Evolutionary conservation across 2,113 vertebrate genomes (phyloP), one percentile per base, ranked within the genome.

Genomic region (Neopipo cinnamomea): DNA sequence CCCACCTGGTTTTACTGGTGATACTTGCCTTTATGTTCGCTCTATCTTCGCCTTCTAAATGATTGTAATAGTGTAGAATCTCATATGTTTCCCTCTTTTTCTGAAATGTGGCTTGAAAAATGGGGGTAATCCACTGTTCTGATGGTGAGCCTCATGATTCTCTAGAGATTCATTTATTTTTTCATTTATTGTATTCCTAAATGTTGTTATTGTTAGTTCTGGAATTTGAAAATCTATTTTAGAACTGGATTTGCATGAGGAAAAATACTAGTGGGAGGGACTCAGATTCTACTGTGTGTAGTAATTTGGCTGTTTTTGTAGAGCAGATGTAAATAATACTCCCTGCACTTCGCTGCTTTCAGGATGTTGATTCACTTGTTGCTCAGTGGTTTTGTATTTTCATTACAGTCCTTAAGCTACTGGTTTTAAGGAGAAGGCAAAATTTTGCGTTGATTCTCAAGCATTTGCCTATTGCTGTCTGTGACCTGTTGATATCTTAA

Each of bases 191-290:
- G 17, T 66, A 14, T 78, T 91, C 55, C n/a, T 71, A 52, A 79
- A n/a, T 49, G 18, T 42, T 87, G 17, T 28, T 92, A 19, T 58
- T 87, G 28, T 70, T 77, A 58, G 42, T 47, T 76, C 59, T 90
- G 77, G 50, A 94, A 83, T 88, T 94, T 83, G 25, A 81, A 91
- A 84, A 63, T 83, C 42, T 91, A 4, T 79, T 85, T 75, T 79
- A 85, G 22, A 80, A 39, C 22, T 68, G 44, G 35, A 46, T 89
- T 94, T 85, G 47, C 39, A 35, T 4, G 3, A 70, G 46, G 47
- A 50, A 70, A 49, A 88, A 70, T 55, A 76, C 39, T 31, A 71
- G 19, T 71, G 67, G 52, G 62, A 90, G 31, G 28, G 44, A 59
- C 42, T 85, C 1, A 1, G 3, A 22, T 71, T 84, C 52, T 46